Percentiles rank a stretch among this genome's conserved stretches.
These are phyloP conservation scores for Eugnorisma glareosa DNA, from an alignment of 2,888 invertebrate genomes.

Conservation along the genomic window DNA sequence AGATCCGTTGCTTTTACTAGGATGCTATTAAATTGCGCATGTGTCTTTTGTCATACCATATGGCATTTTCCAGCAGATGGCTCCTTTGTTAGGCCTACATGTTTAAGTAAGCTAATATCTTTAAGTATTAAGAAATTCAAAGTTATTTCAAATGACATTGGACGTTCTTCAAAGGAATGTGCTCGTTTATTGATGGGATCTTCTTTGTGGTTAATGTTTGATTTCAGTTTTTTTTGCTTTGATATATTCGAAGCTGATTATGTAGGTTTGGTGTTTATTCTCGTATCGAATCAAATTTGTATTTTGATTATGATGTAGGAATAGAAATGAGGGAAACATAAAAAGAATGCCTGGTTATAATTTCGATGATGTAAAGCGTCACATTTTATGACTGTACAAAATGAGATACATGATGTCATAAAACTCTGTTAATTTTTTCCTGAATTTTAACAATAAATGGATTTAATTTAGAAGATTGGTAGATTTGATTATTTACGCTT, in stretches of 20 bases:
- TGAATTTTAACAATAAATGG: background rate
- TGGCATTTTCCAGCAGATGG: slow-evolving; percentile 89
- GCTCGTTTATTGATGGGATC: slow-evolving; percentile 41
- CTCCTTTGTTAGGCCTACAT: slow-evolving; percentile 80
- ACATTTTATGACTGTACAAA: background rate
- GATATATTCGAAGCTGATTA: slow-evolving; percentile 15
- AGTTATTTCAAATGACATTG: slow-evolving; percentile 67
- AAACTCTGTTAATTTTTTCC: background rate
- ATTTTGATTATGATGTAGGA: background rate
- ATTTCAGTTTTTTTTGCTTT: slow-evolving; percentile 22
- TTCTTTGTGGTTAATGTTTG: slow-evolving; percentile 29
- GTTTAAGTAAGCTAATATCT: slow-evolving; percentile 79
- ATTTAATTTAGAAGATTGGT: background rate
- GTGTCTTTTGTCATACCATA: slow-evolving; percentile 87
- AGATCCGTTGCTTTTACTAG: slow-evolving; percentile 84
- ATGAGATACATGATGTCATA: background rate
- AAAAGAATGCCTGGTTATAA: background rate
- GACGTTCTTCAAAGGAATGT: slow-evolving; percentile 59
- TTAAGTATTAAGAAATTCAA: slow-evolving; percentile 68
- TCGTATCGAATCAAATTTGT: slow-evolving; percentile 7
- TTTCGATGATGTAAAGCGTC: background rate
- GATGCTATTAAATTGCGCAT: slow-evolving; percentile 90
- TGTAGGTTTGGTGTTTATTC: slow-evolving; percentile 31
- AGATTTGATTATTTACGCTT: background rate
- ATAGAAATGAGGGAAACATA: slow-evolving; percentile 14